These are phyloP conservation scores for Zaprionus nigranus DNA, from an alignment of 1,140 invertebrate genomes.

Conservation along the genomic window DNA sequence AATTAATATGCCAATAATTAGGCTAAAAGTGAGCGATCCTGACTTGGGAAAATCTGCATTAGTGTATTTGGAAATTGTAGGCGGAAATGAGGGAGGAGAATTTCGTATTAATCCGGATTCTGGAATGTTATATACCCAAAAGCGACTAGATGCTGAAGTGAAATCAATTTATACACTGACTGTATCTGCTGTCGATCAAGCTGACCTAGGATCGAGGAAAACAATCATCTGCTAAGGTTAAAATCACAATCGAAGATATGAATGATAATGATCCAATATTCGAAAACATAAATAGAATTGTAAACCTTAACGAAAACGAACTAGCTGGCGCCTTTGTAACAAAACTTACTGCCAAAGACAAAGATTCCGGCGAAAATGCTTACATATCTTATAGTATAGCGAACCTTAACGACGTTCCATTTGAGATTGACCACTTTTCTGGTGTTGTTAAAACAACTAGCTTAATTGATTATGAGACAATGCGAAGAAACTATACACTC, in stretches of 20 bases:
- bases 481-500: conserved; percentile 92
- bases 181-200: conserved; percentile 95
- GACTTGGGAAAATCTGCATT: conserved; percentile 93
- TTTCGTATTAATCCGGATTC: conserved; percentile 95
- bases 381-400: conserved; percentile 97
- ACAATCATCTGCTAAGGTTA: conserved; percentile 95
- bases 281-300: conserved; percentile 88
- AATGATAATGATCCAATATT: conserved; percentile 97
- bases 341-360: conserved; percentile 93
- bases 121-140: conserved; percentile 94
- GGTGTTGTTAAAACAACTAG: conserved; percentile 93
- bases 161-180: conserved; percentile 95
- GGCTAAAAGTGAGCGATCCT: conserved; percentile 93
- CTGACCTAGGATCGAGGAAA: conserved; percentile 93
- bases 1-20: conserved; percentile 93
- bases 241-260: conserved; percentile 93
- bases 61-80: conserved; percentile 95
- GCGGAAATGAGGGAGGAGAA: conserved; percentile 95
- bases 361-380: conserved; percentile 96
- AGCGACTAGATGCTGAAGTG: conserved; percentile 93
- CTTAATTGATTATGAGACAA: conserved; percentile 95
- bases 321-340: conserved; percentile 92
- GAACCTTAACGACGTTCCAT: conserved; percentile 95
- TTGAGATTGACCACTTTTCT: conserved; percentile 97
- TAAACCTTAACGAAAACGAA: conserved; percentile 94